Evolutionary conservation across 2,888 invertebrate genomes (phyloP).

Genomic region (Chymomyza procnemis): DNA sequence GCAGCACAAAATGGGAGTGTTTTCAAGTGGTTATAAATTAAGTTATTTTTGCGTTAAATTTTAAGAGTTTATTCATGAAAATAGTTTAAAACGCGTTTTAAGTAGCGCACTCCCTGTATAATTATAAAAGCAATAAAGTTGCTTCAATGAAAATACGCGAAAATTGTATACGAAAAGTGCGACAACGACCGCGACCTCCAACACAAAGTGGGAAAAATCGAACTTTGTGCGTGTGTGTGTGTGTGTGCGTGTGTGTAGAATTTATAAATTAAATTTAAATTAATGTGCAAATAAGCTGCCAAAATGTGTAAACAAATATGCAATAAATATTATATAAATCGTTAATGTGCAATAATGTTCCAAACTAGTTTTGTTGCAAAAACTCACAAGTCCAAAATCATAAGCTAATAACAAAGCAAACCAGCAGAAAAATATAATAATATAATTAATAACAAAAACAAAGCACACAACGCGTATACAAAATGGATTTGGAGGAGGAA

Average conservation of each 20-base stretch:
- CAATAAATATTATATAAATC: constrained; percentile 26
- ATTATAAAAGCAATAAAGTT: constrained; percentile 18
- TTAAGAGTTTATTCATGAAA: constrained; percentile 32
- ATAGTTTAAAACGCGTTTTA: constrained; percentile 18
- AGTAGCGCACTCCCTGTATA: constrained; percentile 14
- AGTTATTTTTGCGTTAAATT: constrained; percentile 44
- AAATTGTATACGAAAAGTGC: constrained; percentile 44
- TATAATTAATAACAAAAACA: constrained; percentile 11
- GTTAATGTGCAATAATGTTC: constrained; percentile 33
- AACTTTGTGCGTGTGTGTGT: constrained; percentile 51
- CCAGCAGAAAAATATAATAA: background rate
- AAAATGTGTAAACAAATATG: constrained; percentile 34
- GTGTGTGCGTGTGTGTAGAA: constrained; percentile 37
- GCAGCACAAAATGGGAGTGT: constrained; percentile 64
- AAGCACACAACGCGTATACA: background rate
- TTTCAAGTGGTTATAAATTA: constrained; percentile 50
- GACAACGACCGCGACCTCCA: constrained; percentile 54
- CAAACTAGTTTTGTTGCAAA: constrained; percentile 30
- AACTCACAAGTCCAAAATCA: constrained; percentile 25
- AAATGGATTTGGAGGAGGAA: constrained; percentile 65
- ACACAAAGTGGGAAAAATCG: constrained; percentile 70
- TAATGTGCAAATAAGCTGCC: background rate
- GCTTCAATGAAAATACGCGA: constrained; percentile 25
- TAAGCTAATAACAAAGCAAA: constrained; percentile 24
- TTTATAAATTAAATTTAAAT: constrained; percentile 46